phyloP scores from a whole-genome alignment of 2,888 invertebrate species.

The Eremobia ochroleuca region DNA sequence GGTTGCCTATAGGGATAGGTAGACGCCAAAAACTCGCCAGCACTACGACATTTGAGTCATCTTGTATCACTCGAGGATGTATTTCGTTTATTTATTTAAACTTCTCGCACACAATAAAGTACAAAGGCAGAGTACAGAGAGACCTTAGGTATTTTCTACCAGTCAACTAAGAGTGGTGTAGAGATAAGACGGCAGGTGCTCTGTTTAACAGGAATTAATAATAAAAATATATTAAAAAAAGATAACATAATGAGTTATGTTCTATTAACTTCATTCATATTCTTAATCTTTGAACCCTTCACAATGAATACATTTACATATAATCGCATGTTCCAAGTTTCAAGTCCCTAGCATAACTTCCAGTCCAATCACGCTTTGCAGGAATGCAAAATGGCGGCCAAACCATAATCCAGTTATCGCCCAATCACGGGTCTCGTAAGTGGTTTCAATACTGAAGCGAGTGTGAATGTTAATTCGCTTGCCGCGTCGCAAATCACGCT shows the following conservation, averaged over 20 bases:
- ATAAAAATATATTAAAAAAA: too few species aligned
- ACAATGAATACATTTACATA: not conserved
- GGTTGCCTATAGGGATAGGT: not conserved
- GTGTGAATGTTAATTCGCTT: slow-evolving; percentile 51
- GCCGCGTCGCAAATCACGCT: slow-evolving; percentile 48
- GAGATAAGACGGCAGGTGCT: too few species aligned
- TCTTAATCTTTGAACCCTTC: not conserved
- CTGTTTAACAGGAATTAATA: too few species aligned
- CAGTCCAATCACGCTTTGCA: not conserved
- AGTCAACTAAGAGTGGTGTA: too few species aligned
- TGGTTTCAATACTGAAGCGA: slow-evolving; percentile 44
- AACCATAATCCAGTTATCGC: slow-evolving; percentile 21
- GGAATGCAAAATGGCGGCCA: slow-evolving; percentile 16
- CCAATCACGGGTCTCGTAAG: slow-evolving; percentile 40
- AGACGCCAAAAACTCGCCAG: not conserved
- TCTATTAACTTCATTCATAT: not conserved
- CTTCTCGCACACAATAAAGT: too few species aligned
- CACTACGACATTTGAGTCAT: not conserved
- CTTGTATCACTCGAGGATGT: not conserved
- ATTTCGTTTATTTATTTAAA: not conserved
- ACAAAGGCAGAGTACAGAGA: too few species aligned
- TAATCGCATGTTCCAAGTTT: not conserved
- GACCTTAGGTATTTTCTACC: too few species aligned
- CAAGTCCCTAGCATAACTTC: not conserved
- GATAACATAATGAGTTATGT: too few species aligned